A percentile compares a stretch with the other conserved stretches of the same genome.
Conservation (phyloP, 2,113 vertebrate species). For the Nanorana parkeri region DNA sequence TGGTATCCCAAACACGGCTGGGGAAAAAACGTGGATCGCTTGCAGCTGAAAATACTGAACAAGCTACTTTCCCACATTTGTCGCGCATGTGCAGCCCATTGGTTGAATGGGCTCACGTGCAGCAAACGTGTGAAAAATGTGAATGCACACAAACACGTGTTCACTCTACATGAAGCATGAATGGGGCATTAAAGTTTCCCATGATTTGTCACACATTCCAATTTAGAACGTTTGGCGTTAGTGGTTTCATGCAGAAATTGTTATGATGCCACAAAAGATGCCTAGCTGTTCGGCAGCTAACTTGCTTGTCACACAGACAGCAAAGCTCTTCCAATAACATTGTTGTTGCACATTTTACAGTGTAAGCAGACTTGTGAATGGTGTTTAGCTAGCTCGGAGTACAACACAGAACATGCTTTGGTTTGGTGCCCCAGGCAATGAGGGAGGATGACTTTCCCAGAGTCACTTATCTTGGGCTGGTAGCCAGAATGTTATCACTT, state of each 20-base stretch:
- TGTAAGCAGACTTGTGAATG: neutral
- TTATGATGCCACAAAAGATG: neutral
- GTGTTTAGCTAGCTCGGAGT: neutral
- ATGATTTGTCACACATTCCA: too few species aligned
- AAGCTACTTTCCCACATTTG: too few species aligned
- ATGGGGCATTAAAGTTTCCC: too few species aligned
- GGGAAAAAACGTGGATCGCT: too few species aligned
- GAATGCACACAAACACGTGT: too few species aligned
- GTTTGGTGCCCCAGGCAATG: slow-evolving; percentile 4
- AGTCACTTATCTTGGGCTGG: slow-evolving; percentile 19
- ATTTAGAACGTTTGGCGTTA: neutral
- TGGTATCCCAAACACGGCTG: too few species aligned
- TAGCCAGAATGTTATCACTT: slow-evolving; percentile 27
- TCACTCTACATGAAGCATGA: too few species aligned
- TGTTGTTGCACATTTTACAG: neutral
- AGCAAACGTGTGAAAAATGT: too few species aligned
- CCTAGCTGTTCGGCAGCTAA: neutral
- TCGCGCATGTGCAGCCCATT: too few species aligned
- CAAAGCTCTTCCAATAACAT: neutral
- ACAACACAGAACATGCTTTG: neutral
- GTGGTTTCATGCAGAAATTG: neutral
- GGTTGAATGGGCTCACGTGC: too few species aligned
- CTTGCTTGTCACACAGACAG: neutral
- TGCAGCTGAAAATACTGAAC: too few species aligned
- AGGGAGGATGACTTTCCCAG: neutral